Evolutionary conservation across 1,140 invertebrate species (phyloP).

Genomic region (Aporrectodea caliginosa): DNA sequence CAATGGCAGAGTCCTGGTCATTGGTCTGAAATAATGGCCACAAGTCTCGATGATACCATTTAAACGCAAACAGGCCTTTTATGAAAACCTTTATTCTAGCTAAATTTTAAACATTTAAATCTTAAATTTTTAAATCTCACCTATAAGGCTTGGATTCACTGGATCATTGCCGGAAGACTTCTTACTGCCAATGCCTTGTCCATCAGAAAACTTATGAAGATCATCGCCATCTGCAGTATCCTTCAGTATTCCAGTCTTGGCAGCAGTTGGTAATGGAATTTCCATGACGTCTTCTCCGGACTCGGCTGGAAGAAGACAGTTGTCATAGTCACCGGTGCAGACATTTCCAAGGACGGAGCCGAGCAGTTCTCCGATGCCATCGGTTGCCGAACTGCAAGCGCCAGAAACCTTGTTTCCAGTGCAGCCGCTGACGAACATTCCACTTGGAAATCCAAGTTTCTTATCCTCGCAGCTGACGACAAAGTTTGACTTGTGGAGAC

Average conservation of each 20-base stretch:
- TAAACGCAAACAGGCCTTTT: too few species aligned
- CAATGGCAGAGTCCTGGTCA: too few species aligned
- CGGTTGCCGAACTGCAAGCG: neutral
- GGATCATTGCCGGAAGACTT: neutral
- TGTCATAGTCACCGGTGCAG: neutral
- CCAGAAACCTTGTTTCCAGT: neutral
- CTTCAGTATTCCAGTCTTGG: neutral
- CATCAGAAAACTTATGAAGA: neutral
- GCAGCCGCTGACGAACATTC: neutral
- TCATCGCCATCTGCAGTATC: neutral
- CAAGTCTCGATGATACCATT: too few species aligned
- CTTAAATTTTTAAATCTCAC: neutral
- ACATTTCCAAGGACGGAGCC: neutral
- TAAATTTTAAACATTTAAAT: too few species aligned
- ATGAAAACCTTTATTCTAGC: too few species aligned
- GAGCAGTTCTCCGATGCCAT: neutral
- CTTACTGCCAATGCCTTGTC: neutral
- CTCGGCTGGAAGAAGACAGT: neutral
- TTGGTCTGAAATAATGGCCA: too few species aligned
- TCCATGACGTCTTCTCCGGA: neutral
- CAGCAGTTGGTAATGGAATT: neutral
- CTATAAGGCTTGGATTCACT: neutral
- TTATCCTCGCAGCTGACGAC: neutral
- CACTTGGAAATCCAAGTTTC: neutral
- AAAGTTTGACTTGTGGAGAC: neutral